phyloP scores from a whole-genome alignment of 2,888 invertebrate genomes.

The Lithophane ornitopus region DNA sequence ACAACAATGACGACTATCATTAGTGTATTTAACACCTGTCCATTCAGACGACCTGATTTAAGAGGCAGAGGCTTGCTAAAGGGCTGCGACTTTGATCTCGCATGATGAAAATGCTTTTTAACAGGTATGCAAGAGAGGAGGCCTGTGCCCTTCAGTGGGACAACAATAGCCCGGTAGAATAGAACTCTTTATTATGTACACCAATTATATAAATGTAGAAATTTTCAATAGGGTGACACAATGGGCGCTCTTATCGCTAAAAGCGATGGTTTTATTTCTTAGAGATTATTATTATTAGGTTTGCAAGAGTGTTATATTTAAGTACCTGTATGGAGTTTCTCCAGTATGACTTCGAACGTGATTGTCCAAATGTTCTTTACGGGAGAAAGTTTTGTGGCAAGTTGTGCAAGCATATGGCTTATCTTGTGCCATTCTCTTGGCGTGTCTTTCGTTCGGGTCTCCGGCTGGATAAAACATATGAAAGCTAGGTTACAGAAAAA shows the following conservation, averaged over 20 bases:
- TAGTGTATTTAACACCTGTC: slow-evolving; percentile 23
- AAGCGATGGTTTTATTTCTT: background rate
- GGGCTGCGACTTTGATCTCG: background rate
- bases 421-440: slow-evolving; percentile 95
- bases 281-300: background rate
- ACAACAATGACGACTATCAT: background rate
- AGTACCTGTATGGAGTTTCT: slow-evolving; percentile 94
- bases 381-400: slow-evolving; percentile 96
- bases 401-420: slow-evolving; percentile 96
- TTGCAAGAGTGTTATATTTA: background rate
- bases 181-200: background rate
- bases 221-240: background rate
- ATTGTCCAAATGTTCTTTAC: slow-evolving; percentile 96
- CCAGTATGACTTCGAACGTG: slow-evolving; percentile 96
- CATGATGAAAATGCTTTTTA: background rate
- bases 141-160: background rate
- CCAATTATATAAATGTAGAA: background rate
- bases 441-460: slow-evolving; percentile 92
- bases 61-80: background rate
- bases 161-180: background rate
- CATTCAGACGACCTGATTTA: slow-evolving; percentile 14
- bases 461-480: slow-evolving; percentile 74
- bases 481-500: background rate
- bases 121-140: background rate
- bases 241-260: background rate